Conservation (phyloP, 2,113 vertebrate genomes). For the Hipposideros armiger region DNA sequence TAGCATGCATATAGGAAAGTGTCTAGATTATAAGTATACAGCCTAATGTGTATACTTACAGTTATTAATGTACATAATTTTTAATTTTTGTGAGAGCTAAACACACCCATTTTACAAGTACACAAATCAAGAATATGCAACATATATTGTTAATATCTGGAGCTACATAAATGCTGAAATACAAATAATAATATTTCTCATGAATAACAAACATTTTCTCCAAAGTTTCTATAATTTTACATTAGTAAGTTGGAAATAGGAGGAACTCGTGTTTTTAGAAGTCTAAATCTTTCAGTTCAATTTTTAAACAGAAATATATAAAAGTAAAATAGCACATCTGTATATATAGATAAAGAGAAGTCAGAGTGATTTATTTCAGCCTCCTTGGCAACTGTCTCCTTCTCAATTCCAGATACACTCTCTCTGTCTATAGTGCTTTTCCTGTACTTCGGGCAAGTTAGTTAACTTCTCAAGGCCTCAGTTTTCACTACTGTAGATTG, state of each 20-base stretch:
- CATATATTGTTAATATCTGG: constrained; percentile 15
- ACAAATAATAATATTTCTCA: not conserved
- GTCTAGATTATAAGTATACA: not conserved
- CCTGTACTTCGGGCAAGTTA: not conserved
- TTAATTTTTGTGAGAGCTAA: not conserved
- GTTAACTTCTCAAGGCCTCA: not conserved
- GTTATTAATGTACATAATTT: not conserved
- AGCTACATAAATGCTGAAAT: constrained; percentile 13
- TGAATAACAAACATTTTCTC: constrained; percentile 19
- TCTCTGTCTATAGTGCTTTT: not conserved
- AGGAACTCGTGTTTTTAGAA: not conserved
- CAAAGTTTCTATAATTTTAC: constrained; percentile 11
- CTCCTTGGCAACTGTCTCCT: not conserved
- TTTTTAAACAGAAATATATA: constrained; percentile 40
- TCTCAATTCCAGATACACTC: fast-evolving
- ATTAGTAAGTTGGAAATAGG: not conserved
- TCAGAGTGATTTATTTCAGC: not conserved
- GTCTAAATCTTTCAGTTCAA: not conserved
- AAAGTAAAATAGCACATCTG: not conserved
- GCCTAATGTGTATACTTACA: not conserved
- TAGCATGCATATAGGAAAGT: not conserved
- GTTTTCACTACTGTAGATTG: not conserved
- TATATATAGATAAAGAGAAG: not conserved
- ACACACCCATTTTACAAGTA: not conserved
- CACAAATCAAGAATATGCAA: not conserved